Evolutionary conservation across 2,113 vertebrate genomes (phyloP), one percentile per base, ranked within the genome.

Genomic region (Charina bottae): DNA sequence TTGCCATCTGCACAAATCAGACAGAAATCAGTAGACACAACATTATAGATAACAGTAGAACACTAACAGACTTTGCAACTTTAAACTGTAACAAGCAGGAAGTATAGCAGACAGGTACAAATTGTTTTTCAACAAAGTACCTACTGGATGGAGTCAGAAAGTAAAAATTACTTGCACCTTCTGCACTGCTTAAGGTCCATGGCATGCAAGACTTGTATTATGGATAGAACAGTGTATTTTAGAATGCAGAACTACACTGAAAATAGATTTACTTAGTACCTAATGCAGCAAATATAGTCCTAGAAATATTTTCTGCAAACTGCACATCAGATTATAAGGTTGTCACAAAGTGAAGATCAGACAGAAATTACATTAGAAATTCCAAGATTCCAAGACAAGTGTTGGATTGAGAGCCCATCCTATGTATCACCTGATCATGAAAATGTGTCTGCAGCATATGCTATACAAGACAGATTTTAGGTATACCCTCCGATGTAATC

Each of bases 1-100:
- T 98, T 2, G 97, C 97, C 96, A 96, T 97, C 98, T 98, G 96
- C 85, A 96, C 90, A 97, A 96, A 92, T 93, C 12, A 49, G 92
- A 92, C 33, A 56, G 58, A 96, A n/a, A 92, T 93, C 60, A 95
- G 37, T 54, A 91, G 87, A 42, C 19, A 92, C 42, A 60, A 33
- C 21, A 13, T 64, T 58, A 89, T 6, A 89, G 55, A 68, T 6
- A 68, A 54, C 7, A 88, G 19, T 8, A 85, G 24, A 87, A 12
- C 42, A 46, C 9, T 49, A 37, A 72, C 13, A 56, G 28, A 56
- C n/a, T 87, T 49, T n/a, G 8, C 1, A 60, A 49, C 46, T 46
- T 46, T 3, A 46, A 46, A 46, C 46, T 46, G 46, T 42, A 92
- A 72, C 90, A 89, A 60, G 13, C 2, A 10, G 84, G 87, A 54